Evolutionary conservation across 2,888 invertebrate species (phyloP), one percentile per base, ranked within the genome.

Genomic region (Netelia virgata): DNA sequence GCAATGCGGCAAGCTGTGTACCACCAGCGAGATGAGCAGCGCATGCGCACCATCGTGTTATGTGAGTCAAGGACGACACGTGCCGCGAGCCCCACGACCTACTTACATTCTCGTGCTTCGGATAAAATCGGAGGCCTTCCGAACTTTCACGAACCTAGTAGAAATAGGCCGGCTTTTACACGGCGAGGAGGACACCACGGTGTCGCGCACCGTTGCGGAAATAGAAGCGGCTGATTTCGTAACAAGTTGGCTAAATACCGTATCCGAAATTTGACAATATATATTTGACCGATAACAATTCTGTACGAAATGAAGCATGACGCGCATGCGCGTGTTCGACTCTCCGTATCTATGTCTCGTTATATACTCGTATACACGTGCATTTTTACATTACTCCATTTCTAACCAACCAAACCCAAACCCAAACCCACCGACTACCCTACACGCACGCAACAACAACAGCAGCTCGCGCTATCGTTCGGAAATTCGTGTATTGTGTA

Each of bases 21-120:
- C 64, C 76, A 88, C 63, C 28, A 72, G 81, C 73, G 73, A 82
- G 84, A 73, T 75, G 41, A 59, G 86, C 89, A 90, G 92, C 93
- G 93, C 92, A 90, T 92, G 93, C 93, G 93, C 92, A 89, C 88
- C 89, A 36, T 36, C 36, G 84, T 87, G 87, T 91, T 92, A 93
- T 93, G 93, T 93, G 92, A 93, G 93, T 93, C 93, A 93, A 93
- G 93, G 93, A 93, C 93, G 93, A 93, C 93, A 94, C 94, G 94
- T 94, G 94, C 93, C 92, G 92, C 92, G 92, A 91, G 90, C 91
- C 79, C 55, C 80, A 88, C 93, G 94, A 94, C 93, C 94, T 93
- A 93, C 93, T 92, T 93, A 92, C 91, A 92, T 83, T 90, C 91
- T 90, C 89, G 88, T 89, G 89, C 91, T 92, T 93, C 92, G 92